Evolutionary conservation across 1,140 invertebrate genomes (phyloP).

Genomic region (Sycobia sp.): DNA sequence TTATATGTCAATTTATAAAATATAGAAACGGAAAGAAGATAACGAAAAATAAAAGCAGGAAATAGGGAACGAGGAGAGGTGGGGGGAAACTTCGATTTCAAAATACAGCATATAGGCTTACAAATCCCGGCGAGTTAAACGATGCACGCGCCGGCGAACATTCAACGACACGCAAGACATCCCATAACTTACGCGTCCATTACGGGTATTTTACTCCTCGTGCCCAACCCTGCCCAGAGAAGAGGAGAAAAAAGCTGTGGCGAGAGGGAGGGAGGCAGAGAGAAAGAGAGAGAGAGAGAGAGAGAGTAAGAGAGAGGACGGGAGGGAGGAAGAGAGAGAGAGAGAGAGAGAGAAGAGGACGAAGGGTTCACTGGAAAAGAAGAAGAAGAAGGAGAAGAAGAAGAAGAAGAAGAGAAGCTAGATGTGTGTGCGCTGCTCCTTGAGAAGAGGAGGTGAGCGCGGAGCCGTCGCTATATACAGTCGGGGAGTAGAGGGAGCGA

Average conservation of each 20-base stretch:
- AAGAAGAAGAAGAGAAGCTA: constrained; percentile 31
- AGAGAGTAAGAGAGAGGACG: constrained; percentile 24
- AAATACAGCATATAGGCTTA: no score
- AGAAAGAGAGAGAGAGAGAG: not conserved
- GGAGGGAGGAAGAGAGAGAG: constrained; percentile 27
- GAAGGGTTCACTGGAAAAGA: constrained; percentile 7
- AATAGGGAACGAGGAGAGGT: no score
- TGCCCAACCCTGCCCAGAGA: no score
- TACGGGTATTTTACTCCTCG: no score
- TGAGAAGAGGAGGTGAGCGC: constrained; percentile 10
- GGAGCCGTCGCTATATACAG: not conserved
- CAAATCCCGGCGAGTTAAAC: no score
- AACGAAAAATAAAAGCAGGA: no score
- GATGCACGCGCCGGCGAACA: no score
- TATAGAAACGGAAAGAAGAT: no score
- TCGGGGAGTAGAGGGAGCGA: constrained; percentile 23
- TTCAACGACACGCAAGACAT: no score
- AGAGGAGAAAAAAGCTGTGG: not conserved
- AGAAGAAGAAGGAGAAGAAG: constrained; percentile 33
- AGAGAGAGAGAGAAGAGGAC: constrained; percentile 19
- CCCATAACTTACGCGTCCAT: no score
- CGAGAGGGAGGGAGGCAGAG: constrained; percentile 30
- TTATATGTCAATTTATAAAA: no score
- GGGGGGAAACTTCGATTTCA: no score
- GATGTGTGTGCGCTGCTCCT: not conserved